Base-by-base conservation (phyloP, 2,888 invertebrate genomes). In the Hypselothyrea guttata region DNA sequence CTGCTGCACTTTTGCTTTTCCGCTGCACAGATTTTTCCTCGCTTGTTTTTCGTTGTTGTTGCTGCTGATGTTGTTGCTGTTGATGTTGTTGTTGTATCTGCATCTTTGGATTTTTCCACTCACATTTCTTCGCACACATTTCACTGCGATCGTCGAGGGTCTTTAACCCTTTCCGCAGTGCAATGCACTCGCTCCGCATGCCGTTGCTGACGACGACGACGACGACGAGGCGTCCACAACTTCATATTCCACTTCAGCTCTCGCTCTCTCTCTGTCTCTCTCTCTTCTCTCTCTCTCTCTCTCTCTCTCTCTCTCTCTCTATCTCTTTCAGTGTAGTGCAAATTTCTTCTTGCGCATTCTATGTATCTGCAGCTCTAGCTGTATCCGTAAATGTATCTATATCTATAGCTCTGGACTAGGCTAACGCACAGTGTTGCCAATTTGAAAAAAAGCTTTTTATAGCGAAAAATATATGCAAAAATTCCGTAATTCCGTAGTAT, bases 141-240 rank as follows among this genome's bases (percentile, higher is more conserved):
- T 62, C 58, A 61, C 58, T 51, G 62, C 46, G 58, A 59, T 78
- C 83, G 62, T 55, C 46, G 76, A 87, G 86, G 87, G 87, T 87
- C 87, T 86, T 87, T 87, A 87, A 87, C 87, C 87, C 87, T 87
- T 87, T 78, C 60, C 64, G 74, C 82, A 79, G 87, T 86, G 86
- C 87, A 87, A 75, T 82, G 82, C 85, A 84, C 82, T 82, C 78
- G 48, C 56, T 53, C 62, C n/a, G n/a, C 57, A 68, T 58, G 64
- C 38, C 62, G 65, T 44, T 46, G 69, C 53, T 51, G 49, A 33
- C 52, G 46, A 48, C 69, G 37, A 34, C 58, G 48, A 22, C 65
- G 55, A 41, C 56, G 48, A 44, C 68, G 31, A 52, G n/a, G n/a
- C 70, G 31, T 47, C 52, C 67, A 56, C 67, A 68, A 68, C 52